Evolutionary conservation across 2,888 invertebrate species (phyloP), one percentile per base, ranked within the genome.

Genomic region (Griposia aprilina): DNA sequence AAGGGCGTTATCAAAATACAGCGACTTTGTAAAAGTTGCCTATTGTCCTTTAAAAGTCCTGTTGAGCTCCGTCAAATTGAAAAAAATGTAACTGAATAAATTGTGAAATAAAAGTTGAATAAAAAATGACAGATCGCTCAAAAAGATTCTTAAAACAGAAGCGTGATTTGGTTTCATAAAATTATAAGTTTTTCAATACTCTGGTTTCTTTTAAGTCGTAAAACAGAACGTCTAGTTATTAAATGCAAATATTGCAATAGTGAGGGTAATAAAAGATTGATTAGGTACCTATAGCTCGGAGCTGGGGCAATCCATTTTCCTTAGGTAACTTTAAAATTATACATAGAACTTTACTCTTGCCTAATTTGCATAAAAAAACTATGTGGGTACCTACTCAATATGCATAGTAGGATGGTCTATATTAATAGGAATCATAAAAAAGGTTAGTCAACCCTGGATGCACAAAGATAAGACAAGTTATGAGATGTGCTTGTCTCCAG

Each of bases 161-260:
- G 60, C 76, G 63, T 81, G 82, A 74, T 62, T 74, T 63, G 45
- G 50, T 63, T 75, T 70, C 52, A 82, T 82, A 73, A 75, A 72
- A 78, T 76, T 72, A 69, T 62, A 75, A 67, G 30, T 72, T 85
- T 74, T 74, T 68, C 57, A 71, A 74, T 68, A 48, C 11, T 73
- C 69, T 45, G 30, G 68, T 45, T 77, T 69, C 36, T 69, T 80
- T 57, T 13, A n/a, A 41, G 63, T 78, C 66, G 57, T 85, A 82
- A 85, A 85, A 73, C 15, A 71, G 73, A 85, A 69, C 57, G 74
- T 74, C 69, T 50, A 45, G 70, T 63, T 84, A 85, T 82, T 78
- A 78, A 85, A 84, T 86, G 83, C 86, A 86, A 84, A 84, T 82
- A 78, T 79, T 82, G 74, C 74, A 74, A 73, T 63, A 77, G 73